A percentile compares a stretch with the other conserved stretches of the same genome.
These are phyloP conservation scores for Clarias batrachus DNA, from an alignment of 2,113 vertebrate genomes.

Conservation along the genomic window DNA sequence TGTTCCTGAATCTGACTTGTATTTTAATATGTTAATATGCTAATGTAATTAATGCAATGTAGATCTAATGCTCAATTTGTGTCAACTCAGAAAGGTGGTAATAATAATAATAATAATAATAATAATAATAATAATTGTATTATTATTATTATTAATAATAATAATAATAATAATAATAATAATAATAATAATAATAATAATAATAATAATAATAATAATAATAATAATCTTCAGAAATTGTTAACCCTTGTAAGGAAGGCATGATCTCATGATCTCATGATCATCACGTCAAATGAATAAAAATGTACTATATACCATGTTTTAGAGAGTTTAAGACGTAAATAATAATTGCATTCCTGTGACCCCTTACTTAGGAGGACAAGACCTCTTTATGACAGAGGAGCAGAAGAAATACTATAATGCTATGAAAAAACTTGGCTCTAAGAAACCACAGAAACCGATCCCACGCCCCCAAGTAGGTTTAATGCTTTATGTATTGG, in stretches of 20 bases:
- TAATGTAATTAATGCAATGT: neutral
- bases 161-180: neutral
- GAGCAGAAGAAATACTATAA: conserved; percentile 99
- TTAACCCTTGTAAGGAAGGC: neutral
- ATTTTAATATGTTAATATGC: neutral
- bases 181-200: neutral
- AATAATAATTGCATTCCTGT: conserved; percentile 49
- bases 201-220: neutral
- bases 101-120: neutral
- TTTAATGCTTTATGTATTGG: neutral
- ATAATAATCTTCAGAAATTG: neutral
- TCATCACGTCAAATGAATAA: neutral
- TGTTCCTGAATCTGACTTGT: neutral
- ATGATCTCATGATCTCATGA: neutral
- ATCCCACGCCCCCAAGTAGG: conserved; percentile 87
- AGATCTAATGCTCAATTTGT: neutral
- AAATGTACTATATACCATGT: neutral
- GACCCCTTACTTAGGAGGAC: conserved; percentile 86
- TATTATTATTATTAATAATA: neutral
- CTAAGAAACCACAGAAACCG: conserved; percentile 93
- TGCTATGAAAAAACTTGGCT: conserved; percentile 94
- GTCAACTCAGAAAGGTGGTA: neutral
- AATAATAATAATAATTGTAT: neutral
- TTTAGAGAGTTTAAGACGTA: neutral
- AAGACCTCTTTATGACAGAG: conserved; percentile 95